phyloP scores from a whole-genome alignment of 1,140 invertebrate species.

The Popillia japonica region DNA sequence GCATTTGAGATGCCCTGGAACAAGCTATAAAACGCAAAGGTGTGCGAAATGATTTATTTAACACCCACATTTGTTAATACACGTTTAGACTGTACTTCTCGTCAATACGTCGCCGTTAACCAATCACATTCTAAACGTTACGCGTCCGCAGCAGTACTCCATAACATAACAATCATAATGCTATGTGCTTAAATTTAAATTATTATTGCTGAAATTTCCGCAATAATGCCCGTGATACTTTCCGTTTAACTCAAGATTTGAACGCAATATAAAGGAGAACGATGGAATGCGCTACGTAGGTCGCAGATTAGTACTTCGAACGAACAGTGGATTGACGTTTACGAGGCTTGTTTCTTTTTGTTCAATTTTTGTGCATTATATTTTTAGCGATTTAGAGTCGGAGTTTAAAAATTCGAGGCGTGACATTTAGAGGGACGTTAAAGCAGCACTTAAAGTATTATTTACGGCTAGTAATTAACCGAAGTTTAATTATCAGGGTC shows the following conservation, averaged over 20 bases:
- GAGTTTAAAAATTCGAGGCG: conserved; percentile 52
- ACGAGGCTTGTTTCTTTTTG: conserved; percentile 50
- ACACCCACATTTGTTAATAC: conserved; percentile 53
- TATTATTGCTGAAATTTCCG: conserved; percentile 45
- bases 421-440: conserved; percentile 58
- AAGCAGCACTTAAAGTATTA: conserved; percentile 58
- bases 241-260: neutral
- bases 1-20: conserved; percentile 46
- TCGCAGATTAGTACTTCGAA: conserved; percentile 38
- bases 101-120: neutral
- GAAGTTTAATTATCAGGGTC: conserved; percentile 55
- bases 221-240: conserved; percentile 31
- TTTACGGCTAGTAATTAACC: conserved; percentile 57
- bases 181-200: conserved; percentile 53
- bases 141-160: conserved; percentile 42
- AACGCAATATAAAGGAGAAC: neutral
- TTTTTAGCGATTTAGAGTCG: conserved; percentile 47
- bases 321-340: conserved; percentile 50
- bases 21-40: conserved; percentile 51
- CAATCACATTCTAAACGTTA: conserved; percentile 32
- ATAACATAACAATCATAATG: conserved; percentile 53
- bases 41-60: conserved; percentile 53
- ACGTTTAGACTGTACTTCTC: conserved; percentile 42
- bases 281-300: conserved; percentile 39
- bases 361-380: conserved; percentile 50